Base-by-base conservation (phyloP, 1,140 invertebrate species). In the Drosophila ercepeae region DNA sequence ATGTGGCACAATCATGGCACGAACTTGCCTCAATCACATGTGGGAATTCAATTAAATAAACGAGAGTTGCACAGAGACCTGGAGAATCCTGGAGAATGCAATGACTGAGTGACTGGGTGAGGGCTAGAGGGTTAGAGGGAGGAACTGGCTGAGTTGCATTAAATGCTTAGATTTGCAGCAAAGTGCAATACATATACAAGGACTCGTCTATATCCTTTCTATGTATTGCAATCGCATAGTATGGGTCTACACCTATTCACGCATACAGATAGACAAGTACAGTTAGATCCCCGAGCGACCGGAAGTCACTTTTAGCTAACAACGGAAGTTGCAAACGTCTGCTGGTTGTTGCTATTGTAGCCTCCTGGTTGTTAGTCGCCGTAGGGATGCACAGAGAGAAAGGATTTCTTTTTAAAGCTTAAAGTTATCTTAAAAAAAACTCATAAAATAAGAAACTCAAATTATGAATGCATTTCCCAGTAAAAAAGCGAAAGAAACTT, bases 271-370 rank as follows among this genome's bases (percentile, higher is more conserved):
- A 32, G 45, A 70, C 25, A 32, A 11, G 29, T 32, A 32, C 29
- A 25, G 29, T 64, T 61, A 70, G 57, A 83, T 78, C 52, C 75
- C 60, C 55, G 21, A 78, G 79, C 65, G 75, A 50, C 75, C 76
- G 81, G 81, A 84, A 84, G 75, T 79, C 50, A 72, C 75, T 69
- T 72, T 79, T 53, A 64, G 75, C 81, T 73, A 72, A 73, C 58
- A 84, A 78, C 81, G 81, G 81, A 84, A 84, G 79, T 69, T 79
- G 79, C 71, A 79, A 78, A 79, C 75, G 67, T 78, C 59, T 78
- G 78, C 64, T 72, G 42, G 53, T 74, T 49, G 48, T 59, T 58
- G 52, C 39, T 63, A 16, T 23, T 58, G 29, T 42, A 36, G 7
- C 54, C 9, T 58, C 27, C 42, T 57, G 48, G 5, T 29, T 14